A percentile compares a stretch with the other conserved stretches of the same genome.
phyloP scores from a whole-genome alignment of 2,888 invertebrate genomes.

The Sipha maydis region DNA sequence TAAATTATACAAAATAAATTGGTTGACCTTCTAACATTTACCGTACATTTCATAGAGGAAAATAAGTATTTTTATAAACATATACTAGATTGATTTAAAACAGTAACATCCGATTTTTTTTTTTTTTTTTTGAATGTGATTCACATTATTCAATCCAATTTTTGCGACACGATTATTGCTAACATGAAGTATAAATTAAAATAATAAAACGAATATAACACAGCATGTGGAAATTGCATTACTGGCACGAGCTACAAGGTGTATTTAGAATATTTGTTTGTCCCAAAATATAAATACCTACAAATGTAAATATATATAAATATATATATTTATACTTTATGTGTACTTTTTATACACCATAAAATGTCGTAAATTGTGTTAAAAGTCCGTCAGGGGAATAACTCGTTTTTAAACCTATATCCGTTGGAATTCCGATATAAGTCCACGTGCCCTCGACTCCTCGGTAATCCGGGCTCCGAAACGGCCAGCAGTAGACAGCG shows the following conservation, averaged over 20 bases:
- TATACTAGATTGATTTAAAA: background rate
- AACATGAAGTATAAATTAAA: background rate
- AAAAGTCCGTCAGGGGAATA: conserved; percentile 54
- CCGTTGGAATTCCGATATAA: conserved; percentile 35
- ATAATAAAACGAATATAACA: conserved; percentile 15
- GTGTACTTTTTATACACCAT: conserved; percentile 9
- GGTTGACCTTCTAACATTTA: background rate
- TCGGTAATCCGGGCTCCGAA: conserved; percentile 26
- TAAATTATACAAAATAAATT: background rate
- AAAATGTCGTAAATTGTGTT: conserved; percentile 49
- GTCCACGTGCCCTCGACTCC: conserved; percentile 26
- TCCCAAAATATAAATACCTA: background rate
- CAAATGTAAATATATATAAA: background rate
- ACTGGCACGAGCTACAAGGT: background rate
- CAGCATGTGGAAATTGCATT: background rate
- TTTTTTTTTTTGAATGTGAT: background rate
- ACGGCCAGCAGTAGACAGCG: background rate
- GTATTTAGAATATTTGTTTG: background rate
- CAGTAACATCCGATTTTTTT: background rate
- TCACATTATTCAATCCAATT: conserved; percentile 6
- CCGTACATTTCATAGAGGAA: background rate
- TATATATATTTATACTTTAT: background rate
- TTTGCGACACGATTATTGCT: background rate
- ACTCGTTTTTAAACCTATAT: conserved; percentile 51
- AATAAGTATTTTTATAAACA: background rate